Evolutionary conservation across 2,113 vertebrate species (phyloP).

Genomic region (Todiramphus chloris): DNA sequence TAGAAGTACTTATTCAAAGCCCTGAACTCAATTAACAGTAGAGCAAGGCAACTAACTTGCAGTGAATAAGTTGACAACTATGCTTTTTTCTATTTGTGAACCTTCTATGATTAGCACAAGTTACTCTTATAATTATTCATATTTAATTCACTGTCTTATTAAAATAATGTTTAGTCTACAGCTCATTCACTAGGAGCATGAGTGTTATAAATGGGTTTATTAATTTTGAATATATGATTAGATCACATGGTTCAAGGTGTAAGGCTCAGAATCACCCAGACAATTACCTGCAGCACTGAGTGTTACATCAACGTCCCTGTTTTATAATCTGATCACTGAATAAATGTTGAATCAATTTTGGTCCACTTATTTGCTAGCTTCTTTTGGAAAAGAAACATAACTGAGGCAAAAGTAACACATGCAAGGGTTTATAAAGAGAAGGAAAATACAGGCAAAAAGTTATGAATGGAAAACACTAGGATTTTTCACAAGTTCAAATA

Average conservation of each 20-base stretch:
- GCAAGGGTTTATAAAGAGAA: background rate
- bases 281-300: background rate
- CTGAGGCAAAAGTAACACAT: background rate
- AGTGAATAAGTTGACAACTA: conserved; percentile 15
- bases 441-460: background rate
- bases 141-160: conserved; percentile 32
- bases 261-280: background rate
- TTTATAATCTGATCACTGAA: background rate
- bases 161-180: conserved; percentile 47
- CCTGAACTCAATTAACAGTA: conserved; percentile 12
- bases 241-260: background rate
- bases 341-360: background rate
- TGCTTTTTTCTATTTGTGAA: background rate
- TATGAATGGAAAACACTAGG: background rate
- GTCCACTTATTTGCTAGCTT: background rate
- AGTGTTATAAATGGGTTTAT: conserved; percentile 23
- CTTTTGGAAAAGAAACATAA: background rate
- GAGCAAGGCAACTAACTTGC: background rate
- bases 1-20: conserved; percentile 16
- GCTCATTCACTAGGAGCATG: conserved; percentile 4
- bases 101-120: background rate
- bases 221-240: conserved; percentile 33
- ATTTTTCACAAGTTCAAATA: background rate
- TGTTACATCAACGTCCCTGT: background rate
- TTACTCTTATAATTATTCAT: conserved; percentile 41